A percentile compares a stretch with the other conserved stretches of the same genome.
These are phyloP conservation scores for Machimus rusticus DNA, from an alignment of 2,888 invertebrate species.

Conservation along the genomic window DNA sequence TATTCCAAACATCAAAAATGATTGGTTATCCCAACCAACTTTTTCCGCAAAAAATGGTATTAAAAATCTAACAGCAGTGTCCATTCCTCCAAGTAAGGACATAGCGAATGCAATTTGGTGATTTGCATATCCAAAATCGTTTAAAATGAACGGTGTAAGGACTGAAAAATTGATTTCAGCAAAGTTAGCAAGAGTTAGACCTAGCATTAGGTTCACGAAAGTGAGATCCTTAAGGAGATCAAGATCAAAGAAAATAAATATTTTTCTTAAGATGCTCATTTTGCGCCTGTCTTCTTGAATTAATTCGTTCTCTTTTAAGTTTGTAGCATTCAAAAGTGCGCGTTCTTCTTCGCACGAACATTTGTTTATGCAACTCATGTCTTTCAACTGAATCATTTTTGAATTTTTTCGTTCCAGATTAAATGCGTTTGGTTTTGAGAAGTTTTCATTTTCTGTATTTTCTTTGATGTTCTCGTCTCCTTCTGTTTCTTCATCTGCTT, in stretches of 20 bases:
- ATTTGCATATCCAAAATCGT: constrained; percentile 69
- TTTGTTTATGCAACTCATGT: constrained; percentile 57
- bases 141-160: constrained; percentile 76
- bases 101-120: constrained; percentile 71
- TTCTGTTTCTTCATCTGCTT: neutral
- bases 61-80: constrained; percentile 71
- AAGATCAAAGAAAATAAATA: constrained; percentile 74
- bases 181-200: constrained; percentile 75
- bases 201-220: constrained; percentile 75
- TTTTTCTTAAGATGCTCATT: constrained; percentile 66
- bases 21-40: constrained; percentile 74
- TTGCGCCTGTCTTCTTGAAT: constrained; percentile 55
- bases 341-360: constrained; percentile 53
- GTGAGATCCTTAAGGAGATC: constrained; percentile 73
- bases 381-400: constrained; percentile 50
- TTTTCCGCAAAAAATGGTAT: constrained; percentile 74
- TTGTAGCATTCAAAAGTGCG: constrained; percentile 57
- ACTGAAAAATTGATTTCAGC: constrained; percentile 78
- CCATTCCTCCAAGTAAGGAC: constrained; percentile 73
- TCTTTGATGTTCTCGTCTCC: constrained; percentile 49
- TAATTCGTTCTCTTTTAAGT: constrained; percentile 57
- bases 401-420: constrained; percentile 67
- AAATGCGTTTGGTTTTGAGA: constrained; percentile 65
- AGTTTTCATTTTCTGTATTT: constrained; percentile 30
- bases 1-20: constrained; percentile 75